phyloP scores from a whole-genome alignment of 2,113 vertebrate species.

The Hippoglossus stenolepis region DNA sequence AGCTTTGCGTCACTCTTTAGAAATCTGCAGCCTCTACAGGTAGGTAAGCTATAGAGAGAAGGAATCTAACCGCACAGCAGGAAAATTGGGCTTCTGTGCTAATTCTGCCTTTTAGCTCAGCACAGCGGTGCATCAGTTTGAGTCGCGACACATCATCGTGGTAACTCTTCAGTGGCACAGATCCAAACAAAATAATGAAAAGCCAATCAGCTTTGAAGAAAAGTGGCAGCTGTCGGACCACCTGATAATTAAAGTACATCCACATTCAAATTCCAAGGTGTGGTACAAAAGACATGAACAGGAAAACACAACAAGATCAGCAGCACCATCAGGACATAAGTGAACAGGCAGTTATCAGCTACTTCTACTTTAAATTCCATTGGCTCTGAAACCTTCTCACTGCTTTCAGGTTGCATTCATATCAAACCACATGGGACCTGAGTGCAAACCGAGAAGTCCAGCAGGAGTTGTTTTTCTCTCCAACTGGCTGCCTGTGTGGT shows the following conservation, averaged over 20 bases:
- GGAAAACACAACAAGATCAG: conserved; percentile 6
- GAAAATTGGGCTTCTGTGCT: conserved; percentile 13
- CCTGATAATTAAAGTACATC: neutral
- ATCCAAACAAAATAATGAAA: conserved; percentile 31
- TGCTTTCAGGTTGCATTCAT: conserved; percentile 15
- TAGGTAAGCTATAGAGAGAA: neutral
- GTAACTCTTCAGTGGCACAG: conserved; percentile 17
- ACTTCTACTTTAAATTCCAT: conserved; percentile 16
- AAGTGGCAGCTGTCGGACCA: conserved; percentile 29
- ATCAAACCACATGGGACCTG: conserved; percentile 26
- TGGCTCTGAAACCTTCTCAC: conserved; percentile 15
- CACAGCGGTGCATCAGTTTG: conserved; percentile 29
- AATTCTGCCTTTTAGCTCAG: conserved; percentile 29
- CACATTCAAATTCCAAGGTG: neutral
- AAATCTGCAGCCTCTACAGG: neutral
- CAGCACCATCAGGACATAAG: conserved; percentile 9
- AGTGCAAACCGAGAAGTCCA: neutral
- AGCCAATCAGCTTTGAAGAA: conserved; percentile 8
- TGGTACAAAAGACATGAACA: too few relatives aligned
- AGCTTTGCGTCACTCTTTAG: neutral
- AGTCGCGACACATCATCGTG: conserved; percentile 35
- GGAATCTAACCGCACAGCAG: conserved; percentile 14
- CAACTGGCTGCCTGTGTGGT: too few relatives aligned
- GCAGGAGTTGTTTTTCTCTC: too few relatives aligned
- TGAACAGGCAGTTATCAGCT: neutral